Percentiles rank a stretch among this genome's conserved stretches.
Conservation (phyloP, 2,888 invertebrate species). For the Frankliniella fusca region DNA sequence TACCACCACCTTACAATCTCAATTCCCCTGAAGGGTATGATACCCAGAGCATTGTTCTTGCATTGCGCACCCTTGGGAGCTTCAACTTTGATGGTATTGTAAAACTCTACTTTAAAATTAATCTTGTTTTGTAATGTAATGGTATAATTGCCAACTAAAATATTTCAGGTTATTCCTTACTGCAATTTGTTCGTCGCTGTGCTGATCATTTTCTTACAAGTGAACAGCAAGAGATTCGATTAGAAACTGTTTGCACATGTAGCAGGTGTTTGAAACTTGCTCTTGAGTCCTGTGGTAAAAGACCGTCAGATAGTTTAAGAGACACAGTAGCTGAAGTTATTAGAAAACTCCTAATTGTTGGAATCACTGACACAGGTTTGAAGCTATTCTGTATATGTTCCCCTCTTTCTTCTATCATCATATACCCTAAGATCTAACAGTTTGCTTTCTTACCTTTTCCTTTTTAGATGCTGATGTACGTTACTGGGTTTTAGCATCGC, state of each 20-base stretch:
- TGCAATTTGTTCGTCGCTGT: slow-evolving; percentile 88
- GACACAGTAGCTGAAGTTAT: slow-evolving; percentile 87
- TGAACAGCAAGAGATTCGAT: slow-evolving; percentile 83
- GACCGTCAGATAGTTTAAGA: slow-evolving; percentile 77
- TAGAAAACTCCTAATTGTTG: slow-evolving; percentile 83
- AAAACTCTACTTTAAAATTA: not conserved
- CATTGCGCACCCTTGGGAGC: slow-evolving; percentile 83
- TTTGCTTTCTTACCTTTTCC: slow-evolving; percentile 26
- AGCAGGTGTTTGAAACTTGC: slow-evolving; percentile 83
- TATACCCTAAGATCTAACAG: not conserved
- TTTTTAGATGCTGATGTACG: slow-evolving; percentile 81
- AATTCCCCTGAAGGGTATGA: slow-evolving; percentile 62
- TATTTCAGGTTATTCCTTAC: slow-evolving; percentile 66
- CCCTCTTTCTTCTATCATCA: slow-evolving; percentile 30
- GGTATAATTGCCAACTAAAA: not conserved
- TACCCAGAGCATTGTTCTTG: slow-evolving; percentile 80
- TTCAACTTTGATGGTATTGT: slow-evolving; percentile 74
- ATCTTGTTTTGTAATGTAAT: not conserved
- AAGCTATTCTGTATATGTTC: slow-evolving; percentile 9
- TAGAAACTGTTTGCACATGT: slow-evolving; percentile 93
- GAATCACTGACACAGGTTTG: slow-evolving; percentile 81
- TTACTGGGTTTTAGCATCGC: slow-evolving; percentile 83
- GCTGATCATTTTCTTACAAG: slow-evolving; percentile 87
- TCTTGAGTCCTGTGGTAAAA: slow-evolving; percentile 58
- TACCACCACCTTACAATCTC: slow-evolving; percentile 47